These are phyloP conservation scores for Scolopax bukidnonensis DNA, from an alignment of 2,797 vertebrate genomes.

Conservation along the genomic window DNA sequence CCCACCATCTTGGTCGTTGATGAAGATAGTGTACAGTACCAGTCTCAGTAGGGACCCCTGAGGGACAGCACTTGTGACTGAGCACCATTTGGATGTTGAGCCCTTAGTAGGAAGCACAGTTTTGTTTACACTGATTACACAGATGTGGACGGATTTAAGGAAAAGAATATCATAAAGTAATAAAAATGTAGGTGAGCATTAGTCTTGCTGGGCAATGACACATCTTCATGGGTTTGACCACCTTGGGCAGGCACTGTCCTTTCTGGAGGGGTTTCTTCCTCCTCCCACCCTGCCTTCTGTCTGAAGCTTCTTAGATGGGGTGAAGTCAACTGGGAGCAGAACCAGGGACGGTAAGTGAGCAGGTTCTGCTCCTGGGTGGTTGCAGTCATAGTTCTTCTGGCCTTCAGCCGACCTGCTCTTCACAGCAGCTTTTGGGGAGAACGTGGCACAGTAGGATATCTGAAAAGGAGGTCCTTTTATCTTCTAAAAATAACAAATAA, in stretches of 20 bases:
- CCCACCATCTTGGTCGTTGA: no score
- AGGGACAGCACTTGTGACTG: neutral
- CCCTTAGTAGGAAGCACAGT: rapidly evolving
- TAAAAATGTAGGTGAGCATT: neutral
- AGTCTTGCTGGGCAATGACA: neutral
- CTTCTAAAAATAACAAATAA: neutral
- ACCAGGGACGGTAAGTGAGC: neutral
- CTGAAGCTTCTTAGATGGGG: neutral
- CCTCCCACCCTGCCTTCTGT: neutral
- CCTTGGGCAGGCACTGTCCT: neutral
- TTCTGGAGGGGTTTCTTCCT: neutral
- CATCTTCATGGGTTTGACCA: neutral
- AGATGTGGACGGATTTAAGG: neutral
- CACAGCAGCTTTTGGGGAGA: neutral
- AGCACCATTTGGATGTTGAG: neutral
- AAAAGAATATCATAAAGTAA: neutral
- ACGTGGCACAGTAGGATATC: neutral
- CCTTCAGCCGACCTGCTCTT: neutral
- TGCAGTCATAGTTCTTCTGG: neutral
- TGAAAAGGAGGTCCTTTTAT: neutral
- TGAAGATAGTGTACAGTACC: neutral
- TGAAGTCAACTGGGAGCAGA: neutral
- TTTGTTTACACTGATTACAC: neutral
- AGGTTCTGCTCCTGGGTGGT: neutral
- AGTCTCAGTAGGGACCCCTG: neutral